phyloP scores from a whole-genome alignment of 35 echinoderm and acorn worm species.

The Holothuria glaberrima region DNA sequence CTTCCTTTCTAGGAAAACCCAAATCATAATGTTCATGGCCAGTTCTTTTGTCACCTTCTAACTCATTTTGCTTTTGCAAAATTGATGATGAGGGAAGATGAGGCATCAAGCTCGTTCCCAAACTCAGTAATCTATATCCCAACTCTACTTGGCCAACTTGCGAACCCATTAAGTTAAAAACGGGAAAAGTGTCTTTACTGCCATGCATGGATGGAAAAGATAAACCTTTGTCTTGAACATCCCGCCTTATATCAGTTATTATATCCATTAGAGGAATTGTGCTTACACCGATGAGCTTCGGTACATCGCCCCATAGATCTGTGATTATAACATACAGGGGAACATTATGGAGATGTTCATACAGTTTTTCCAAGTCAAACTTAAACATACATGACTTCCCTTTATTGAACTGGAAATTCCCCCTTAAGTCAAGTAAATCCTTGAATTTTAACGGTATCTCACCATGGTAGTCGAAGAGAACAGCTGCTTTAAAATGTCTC shows the following conservation, averaged over 20 bases:
- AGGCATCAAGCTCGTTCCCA: slow-evolving; percentile 15
- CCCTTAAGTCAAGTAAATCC: slow-evolving; percentile 42
- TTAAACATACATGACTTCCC: slow-evolving; percentile 54
- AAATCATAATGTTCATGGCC: too few relatives aligned
- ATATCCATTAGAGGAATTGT: slow-evolving; percentile 27
- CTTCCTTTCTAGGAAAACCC: too few relatives aligned
- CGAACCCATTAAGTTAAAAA: slow-evolving; percentile 49
- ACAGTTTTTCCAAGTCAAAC: slow-evolving; percentile 13
- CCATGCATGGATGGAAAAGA: slow-evolving; percentile 32
- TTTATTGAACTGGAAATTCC: slow-evolving; percentile 45
- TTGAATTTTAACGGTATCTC: slow-evolving; percentile 14
- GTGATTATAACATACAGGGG: slow-evolving; percentile 45
- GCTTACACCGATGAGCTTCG: slow-evolving; percentile 30
- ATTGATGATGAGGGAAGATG: slow-evolving; percentile 34
- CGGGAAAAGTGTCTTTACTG: slow-evolving; percentile 19
- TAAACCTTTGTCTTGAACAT: slow-evolving; percentile 30
- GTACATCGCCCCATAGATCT: slow-evolving; percentile 21
- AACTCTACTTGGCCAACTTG: slow-evolving; percentile 6
- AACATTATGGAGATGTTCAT: slow-evolving; percentile 36
- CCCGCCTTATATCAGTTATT: not conserved
- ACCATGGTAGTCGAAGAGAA: slow-evolving; percentile 2
- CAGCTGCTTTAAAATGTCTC: not conserved
- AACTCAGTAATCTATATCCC: slow-evolving; percentile 31
- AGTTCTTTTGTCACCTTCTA: not conserved
- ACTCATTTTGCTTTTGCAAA: not conserved